Base-by-base conservation (phyloP, 2,797 vertebrate species). In the Philypnodon macrostomus region DNA sequence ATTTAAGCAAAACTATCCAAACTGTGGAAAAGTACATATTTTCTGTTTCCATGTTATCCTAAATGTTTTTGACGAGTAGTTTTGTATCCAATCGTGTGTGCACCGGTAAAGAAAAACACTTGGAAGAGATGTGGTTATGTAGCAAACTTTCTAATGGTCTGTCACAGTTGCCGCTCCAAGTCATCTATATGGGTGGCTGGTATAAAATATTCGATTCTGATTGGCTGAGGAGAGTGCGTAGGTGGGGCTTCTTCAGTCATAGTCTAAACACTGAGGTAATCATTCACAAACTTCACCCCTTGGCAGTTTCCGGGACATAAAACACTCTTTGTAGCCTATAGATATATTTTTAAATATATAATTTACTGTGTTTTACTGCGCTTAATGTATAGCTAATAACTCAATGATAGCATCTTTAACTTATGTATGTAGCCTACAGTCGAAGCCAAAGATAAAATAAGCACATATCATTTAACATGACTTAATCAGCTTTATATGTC, bases 41-140 rank as follows among this genome's bases (percentile, higher is more conserved):
- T 80, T 72, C 57, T 55, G 74, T 85, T 68, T 84, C 88, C 90
- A 91, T 92, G 67, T 85, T 90, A 70, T 58, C 77, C 10, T 44
- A 24, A 36, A n/a, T 52, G 51, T 56, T 52, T 40, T 29, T 7
- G 44, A 17, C 41, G 35, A 48, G 40, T 54, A 67, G 10, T n/a
- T n/a, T n/a, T n/a, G 15, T 42, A 62, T 82, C 84, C 84, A 77
- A 16, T 45, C 10, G 42, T 15, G 2, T 35, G 38, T 19, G 24
- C 26, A 8, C 23, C 8, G n/a, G n/a, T 47, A 12, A 39, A 31
- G 31, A n/a, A n/a, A n/a, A n/a, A n/a, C 8, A 17, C 53, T 23
- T 46, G 23, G 14, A 17, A 50, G 17, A 38, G 36, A 17, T 56
- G 64, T 7, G 54, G 31, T 46, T 17, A 26, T 4, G 18, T 47